Percentiles rank a stretch among this genome's conserved stretches.
phyloP scores from a whole-genome alignment of 2,113 vertebrate genomes.

The Thunnus maccoyii region DNA sequence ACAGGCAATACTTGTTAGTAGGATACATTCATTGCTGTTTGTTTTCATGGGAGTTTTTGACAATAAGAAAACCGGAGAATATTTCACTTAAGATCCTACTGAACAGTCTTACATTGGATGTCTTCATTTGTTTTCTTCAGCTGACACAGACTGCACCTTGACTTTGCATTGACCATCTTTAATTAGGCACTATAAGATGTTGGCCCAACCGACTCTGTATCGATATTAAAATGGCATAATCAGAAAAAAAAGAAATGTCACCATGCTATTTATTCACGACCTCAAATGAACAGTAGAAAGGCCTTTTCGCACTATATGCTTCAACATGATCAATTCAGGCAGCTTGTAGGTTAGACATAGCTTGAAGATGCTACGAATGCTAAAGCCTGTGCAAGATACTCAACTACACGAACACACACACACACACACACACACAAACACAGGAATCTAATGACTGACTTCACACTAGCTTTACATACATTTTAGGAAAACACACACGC shows the following conservation, averaged over 20 bases:
- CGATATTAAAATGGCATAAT: slow-evolving; percentile 30
- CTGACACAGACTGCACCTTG: no score
- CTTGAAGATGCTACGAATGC: slow-evolving; percentile 12
- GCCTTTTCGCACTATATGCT: slow-evolving; percentile 13
- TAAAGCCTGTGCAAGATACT: slow-evolving; percentile 35
- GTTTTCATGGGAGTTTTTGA: neutral
- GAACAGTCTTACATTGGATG: neutral
- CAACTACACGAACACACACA: slow-evolving; percentile 27
- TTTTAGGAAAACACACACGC: slow-evolving; percentile 35
- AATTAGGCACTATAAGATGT: no score
- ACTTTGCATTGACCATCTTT: no score
- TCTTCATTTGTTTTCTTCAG: neutral
- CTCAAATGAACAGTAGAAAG: slow-evolving; percentile 4
- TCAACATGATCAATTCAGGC: neutral
- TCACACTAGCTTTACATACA: slow-evolving; percentile 25
- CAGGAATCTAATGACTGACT: neutral
- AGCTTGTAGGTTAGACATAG: slow-evolving; percentile 10
- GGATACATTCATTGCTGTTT: neutral
- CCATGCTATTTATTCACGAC: slow-evolving; percentile 49
- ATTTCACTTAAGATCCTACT: neutral
- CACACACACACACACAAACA: slow-evolving; percentile 18
- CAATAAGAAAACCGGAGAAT: neutral
- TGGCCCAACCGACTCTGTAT: neutral
- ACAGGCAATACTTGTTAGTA: neutral
- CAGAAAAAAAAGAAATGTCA: slow-evolving; percentile 1